These are phyloP conservation scores for Rhadinocentrus ornatus DNA, from an alignment of 2,797 vertebrate genomes.

Conservation along the genomic window DNA sequence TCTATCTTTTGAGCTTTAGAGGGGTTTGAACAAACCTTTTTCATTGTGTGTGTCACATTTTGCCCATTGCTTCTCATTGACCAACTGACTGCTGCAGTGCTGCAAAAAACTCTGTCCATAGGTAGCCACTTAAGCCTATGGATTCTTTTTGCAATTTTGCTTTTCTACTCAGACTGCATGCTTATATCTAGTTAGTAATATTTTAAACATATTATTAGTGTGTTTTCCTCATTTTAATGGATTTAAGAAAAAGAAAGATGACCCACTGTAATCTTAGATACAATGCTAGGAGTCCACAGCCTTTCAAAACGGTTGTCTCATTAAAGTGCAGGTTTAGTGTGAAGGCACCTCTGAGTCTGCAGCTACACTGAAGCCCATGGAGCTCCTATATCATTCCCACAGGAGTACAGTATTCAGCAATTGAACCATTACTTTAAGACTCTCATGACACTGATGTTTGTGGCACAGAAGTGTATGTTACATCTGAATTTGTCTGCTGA, in stretches of 20 bases:
- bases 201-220: neutral
- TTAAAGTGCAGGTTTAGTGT: slow-evolving; percentile 65
- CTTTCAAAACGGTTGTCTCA: slow-evolving; percentile 71
- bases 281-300: slow-evolving; percentile 24
- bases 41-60: neutral
- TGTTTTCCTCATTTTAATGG: slow-evolving; percentile 12
- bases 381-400: slow-evolving; percentile 64
- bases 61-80: neutral
- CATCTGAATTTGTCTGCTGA: slow-evolving; percentile 1
- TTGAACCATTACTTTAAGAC: slow-evolving; percentile 49
- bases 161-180: neutral
- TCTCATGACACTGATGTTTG: slow-evolving; percentile 40
- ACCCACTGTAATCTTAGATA: slow-evolving; percentile 8
- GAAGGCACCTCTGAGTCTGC: slow-evolving; percentile 62
- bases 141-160: neutral
- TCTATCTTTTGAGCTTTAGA: slow-evolving; percentile 25
- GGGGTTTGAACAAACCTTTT: slow-evolving; percentile 4
- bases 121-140: too few species aligned
- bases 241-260: neutral
- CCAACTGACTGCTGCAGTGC: too few species aligned
- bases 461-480: slow-evolving; percentile 11
- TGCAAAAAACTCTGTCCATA: too few species aligned
- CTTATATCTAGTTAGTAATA: neutral
- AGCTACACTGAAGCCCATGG: slow-evolving; percentile 58
- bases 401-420: slow-evolving; percentile 62